Conservation (phyloP, 2,113 vertebrate genomes). For the Labeo rohita region DNA sequence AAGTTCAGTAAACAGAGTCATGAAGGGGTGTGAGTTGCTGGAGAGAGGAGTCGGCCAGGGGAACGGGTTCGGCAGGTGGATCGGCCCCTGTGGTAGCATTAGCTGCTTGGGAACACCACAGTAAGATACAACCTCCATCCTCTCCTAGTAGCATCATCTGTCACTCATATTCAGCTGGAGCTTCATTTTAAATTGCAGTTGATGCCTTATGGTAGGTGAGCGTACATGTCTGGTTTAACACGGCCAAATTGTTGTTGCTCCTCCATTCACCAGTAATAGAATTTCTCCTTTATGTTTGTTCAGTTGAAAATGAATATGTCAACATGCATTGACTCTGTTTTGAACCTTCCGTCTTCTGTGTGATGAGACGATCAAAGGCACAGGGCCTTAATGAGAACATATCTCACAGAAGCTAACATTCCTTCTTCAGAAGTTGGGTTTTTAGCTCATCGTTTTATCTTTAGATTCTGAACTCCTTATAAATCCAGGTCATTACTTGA, state of each 20-base stretch:
- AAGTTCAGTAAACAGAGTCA: slow-evolving; percentile 66
- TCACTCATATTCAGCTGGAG: neutral
- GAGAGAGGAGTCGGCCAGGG: slow-evolving; percentile 50
- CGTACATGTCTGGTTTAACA: neutral
- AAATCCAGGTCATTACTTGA: slow-evolving; percentile 17
- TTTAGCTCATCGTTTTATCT: neutral
- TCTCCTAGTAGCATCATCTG: neutral
- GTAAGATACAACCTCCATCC: neutral
- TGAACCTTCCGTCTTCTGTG: neutral
- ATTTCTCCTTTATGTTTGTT: slow-evolving; percentile 5
- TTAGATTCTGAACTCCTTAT: neutral
- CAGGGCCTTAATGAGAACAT: slow-evolving; percentile 18
- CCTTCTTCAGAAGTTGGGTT: neutral
- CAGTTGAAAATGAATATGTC: neutral
- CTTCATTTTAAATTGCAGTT: neutral
- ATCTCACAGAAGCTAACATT: slow-evolving; percentile 8
- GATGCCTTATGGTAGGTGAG: neutral
- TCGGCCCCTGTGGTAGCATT: neutral
- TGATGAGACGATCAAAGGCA: slow-evolving; percentile 42
- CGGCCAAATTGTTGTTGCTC: neutral
- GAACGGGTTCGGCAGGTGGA: slow-evolving; percentile 47
- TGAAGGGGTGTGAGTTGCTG: slow-evolving; percentile 57
- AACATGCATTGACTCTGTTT: slow-evolving; percentile 16
- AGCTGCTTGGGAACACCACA: neutral
- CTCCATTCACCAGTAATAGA: neutral